Evolutionary conservation across 2,113 vertebrate genomes (phyloP).

Genomic region (Puntigrus tetrazona): DNA sequence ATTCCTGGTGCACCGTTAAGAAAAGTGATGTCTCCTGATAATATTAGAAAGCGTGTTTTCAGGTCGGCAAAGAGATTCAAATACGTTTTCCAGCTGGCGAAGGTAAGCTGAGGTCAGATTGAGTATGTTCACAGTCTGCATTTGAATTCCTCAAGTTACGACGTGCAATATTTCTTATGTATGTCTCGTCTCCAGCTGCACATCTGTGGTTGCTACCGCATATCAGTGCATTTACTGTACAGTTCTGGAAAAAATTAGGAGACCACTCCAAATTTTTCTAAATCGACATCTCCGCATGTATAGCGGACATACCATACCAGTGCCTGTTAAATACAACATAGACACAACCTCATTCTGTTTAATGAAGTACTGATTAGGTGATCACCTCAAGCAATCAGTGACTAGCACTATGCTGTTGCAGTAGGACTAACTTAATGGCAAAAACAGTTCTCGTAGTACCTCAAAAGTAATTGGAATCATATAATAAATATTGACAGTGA

Average conservation of each 20-base stretch:
- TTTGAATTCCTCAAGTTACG: neutral
- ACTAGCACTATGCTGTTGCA: neutral
- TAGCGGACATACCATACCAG: no score
- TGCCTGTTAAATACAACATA: no score
- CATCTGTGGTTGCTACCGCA: neutral
- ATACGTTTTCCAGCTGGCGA: neutral
- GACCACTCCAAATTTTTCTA: neutral
- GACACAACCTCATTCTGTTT: no score
- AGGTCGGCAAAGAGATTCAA: neutral
- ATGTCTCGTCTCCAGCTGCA: neutral
- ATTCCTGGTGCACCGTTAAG: neutral
- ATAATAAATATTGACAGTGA: neutral
- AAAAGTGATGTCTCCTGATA: constrained; percentile 16
- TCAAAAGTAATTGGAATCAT: neutral
- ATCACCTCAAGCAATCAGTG: no score
- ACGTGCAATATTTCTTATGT: neutral
- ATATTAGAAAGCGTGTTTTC: constrained; percentile 8
- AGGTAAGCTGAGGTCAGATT: neutral
- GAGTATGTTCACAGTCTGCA: neutral
- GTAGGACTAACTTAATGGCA: neutral
- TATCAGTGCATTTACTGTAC: neutral
- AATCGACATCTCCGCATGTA: neutral
- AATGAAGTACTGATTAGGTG: no score
- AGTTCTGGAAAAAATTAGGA: neutral
- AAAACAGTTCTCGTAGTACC: neutral